Evolutionary conservation across 2,888 invertebrate genomes (phyloP), one percentile per base, ranked within the genome.

Genomic region (Conus canariensis): DNA sequence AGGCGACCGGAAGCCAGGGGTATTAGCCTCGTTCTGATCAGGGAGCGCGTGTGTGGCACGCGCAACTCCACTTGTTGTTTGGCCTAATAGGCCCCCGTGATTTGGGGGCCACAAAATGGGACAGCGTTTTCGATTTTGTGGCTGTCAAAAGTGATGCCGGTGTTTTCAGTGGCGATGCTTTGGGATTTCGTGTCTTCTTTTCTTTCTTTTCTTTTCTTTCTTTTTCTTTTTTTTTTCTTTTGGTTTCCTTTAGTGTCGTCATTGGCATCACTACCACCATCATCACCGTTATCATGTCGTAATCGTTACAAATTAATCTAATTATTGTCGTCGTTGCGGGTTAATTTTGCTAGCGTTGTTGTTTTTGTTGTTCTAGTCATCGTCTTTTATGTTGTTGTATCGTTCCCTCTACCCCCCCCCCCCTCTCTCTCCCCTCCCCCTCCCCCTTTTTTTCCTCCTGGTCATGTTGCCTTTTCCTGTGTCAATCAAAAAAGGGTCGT

Each of bases 1-100:
- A 80, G 77, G 22, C 77, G 12, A 80, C 30, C 77, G 77, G 77
- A 80, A 80, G 77, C 77, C 14, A 30, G 30, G 77, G 77, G 30
- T 10, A 80, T 80, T 80, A 80, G 77, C 77, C 30, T 30, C 77
- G 30, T 80, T 80, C 30, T 30, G 77, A 80, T 30, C 77, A 3
- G 77, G 30, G 77, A 30, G 77, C 22, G 77, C 30, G 77, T 80
- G 77, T 80, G 77, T 30, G 77, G 77, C 77, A 80, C 77, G 30
- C 30, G 77, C 30, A 14, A 16, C 77, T 80, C 12, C 30, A 30
- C 10, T 30, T 10, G 30, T 12, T 80, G 77, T 30, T 30, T 74
- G 74, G 77, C 30, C 30, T 80, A 30, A 77, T 77, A 77, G 77
- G 77, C 25, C 77, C 19, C 77, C 30, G 30, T 80, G 25, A 80